Conservation (phyloP, 2,797 vertebrate species). For the Babyrousa celebensis region DNA sequence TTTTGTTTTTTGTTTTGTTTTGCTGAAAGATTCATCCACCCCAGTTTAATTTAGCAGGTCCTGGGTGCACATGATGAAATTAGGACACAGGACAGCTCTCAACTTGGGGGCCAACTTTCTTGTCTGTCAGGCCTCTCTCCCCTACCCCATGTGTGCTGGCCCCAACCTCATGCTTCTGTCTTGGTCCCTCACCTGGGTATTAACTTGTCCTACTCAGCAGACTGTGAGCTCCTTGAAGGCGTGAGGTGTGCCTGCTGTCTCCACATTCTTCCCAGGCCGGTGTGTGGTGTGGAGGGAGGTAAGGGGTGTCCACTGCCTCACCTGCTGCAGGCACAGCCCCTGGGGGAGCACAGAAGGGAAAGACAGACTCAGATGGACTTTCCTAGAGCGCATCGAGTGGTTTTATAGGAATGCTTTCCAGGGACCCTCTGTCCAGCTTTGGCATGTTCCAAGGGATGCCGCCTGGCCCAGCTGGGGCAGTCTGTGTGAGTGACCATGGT, state of each 20-base stretch:
- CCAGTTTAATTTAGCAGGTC: neutral
- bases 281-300: neutral
- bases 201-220: neutral
- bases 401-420: neutral
- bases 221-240: neutral
- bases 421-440: neutral
- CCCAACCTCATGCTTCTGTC: neutral
- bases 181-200: neutral
- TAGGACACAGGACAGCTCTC: neutral
- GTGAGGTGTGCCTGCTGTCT: neutral
- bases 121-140: neutral
- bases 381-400: fast-evolving
- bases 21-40: neutral
- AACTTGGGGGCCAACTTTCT: neutral
- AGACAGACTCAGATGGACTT: neutral
- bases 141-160: neutral
- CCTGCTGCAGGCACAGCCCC: neutral
- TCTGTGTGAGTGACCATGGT: neutral
- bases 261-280: neutral
- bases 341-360: neutral
- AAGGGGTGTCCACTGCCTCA: fast-evolving
- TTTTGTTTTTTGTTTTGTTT: neutral
- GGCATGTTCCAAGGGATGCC: neutral
- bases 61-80: neutral
- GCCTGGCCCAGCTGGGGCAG: neutral